A percentile compares a stretch with the other conserved stretches of the same genome.
Evolutionary conservation across 2,113 vertebrate species (phyloP).

Genomic region (Strigops habroptila): DNA sequence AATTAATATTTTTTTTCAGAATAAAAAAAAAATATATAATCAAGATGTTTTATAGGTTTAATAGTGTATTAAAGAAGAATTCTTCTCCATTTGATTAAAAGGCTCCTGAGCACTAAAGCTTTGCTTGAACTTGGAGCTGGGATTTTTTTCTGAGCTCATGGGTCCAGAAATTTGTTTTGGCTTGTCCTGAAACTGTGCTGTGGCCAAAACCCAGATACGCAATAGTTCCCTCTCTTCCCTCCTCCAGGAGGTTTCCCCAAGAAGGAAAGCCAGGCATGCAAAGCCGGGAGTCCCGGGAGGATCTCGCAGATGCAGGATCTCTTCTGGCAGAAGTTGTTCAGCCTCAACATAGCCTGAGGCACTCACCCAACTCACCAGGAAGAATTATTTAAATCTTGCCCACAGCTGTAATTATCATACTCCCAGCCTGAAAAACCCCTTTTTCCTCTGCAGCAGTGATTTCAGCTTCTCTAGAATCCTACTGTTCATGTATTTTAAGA

Average conservation of each 20-base stretch:
- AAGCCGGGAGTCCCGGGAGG: not conserved
- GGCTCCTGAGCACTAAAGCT: not conserved
- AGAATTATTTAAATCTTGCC: not conserved
- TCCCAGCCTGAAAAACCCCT: not conserved
- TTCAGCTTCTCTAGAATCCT: not conserved
- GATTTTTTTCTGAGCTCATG: not conserved
- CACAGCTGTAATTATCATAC: not conserved
- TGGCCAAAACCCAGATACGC: not conserved
- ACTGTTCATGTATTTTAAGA: not conserved
- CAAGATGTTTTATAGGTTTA: not conserved
- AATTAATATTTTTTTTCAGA: not conserved
- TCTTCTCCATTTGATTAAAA: not conserved
- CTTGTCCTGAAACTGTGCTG: not conserved
- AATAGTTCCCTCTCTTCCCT: not conserved
- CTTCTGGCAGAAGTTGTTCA: not conserved
- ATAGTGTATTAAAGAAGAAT: not conserved
- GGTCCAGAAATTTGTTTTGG: not conserved
- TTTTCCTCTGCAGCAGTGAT: not conserved
- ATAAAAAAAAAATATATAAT: not conserved
- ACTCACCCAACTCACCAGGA: not conserved
- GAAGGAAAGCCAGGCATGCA: not conserved
- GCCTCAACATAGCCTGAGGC: not conserved
- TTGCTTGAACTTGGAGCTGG: not conserved
- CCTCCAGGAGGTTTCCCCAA: not conserved
- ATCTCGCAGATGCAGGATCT: not conserved